Conservation (phyloP, 2,113 vertebrate genomes). For the Melanotaenia duboulayi region DNA sequence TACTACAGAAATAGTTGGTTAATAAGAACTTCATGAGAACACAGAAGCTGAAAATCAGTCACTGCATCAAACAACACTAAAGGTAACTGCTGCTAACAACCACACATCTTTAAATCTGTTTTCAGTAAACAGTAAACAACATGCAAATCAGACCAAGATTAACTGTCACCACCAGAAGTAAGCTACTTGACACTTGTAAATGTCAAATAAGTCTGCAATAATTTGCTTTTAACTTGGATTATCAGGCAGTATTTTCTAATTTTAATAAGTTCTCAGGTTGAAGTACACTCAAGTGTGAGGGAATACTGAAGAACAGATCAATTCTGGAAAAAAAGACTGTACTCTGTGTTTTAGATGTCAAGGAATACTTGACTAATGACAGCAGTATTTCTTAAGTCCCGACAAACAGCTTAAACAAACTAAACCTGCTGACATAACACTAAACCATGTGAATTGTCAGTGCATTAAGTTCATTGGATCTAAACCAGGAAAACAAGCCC, state of each 20-base stretch:
- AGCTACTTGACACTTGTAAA: not conserved
- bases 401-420: not conserved
- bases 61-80: no score
- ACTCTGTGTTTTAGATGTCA: no score
- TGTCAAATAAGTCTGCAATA: not conserved
- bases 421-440: not conserved
- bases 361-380: not conserved
- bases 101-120: not conserved
- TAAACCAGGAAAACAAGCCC: slow-evolving; percentile 4
- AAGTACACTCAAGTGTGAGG: not conserved
- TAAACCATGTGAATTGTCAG: not conserved
- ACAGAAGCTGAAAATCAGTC: no score
- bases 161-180: not conserved
- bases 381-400: not conserved
- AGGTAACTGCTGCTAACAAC: not conserved
- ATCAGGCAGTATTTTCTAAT: not conserved
- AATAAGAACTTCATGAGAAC: no score
- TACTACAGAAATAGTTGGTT: no score
- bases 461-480: not conserved
- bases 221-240: not conserved
- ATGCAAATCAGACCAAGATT: not conserved
- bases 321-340: not conserved
- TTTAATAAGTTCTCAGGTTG: not conserved
- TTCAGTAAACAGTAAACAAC: not conserved
- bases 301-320: not conserved